Percentiles rank a stretch among this genome's conserved stretches.
Evolutionary conservation across 2,888 invertebrate species (phyloP).

Genomic region (Sussaba pulchella): DNA sequence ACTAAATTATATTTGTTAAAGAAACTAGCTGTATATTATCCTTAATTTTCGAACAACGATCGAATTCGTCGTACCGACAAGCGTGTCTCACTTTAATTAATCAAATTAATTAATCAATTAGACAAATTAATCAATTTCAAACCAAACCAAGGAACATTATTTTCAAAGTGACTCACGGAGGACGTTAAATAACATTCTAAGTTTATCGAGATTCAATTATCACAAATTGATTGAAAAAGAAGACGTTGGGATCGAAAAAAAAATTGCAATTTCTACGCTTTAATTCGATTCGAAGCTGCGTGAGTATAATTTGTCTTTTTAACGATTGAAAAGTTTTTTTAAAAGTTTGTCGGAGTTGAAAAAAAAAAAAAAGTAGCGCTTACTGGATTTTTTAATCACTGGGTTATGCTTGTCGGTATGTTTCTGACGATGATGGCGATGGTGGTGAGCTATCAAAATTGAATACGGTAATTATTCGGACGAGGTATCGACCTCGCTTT

Average conservation of each 20-base stretch:
- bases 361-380: background rate
- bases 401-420: conserved; percentile 4
- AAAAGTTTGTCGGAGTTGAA: too few relatives aligned
- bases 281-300: too few relatives aligned
- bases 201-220: conserved; percentile 5
- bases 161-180: background rate
- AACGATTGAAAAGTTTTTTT: too few relatives aligned
- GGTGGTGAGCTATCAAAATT: conserved; percentile 88
- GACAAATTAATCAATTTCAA: conserved; percentile 1
- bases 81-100: background rate
- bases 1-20: conserved; percentile 61
- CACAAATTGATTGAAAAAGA: background rate
- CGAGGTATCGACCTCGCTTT: conserved; percentile 88
- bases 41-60: conserved; percentile 63
- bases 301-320: too few relatives aligned
- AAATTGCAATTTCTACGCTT: too few relatives aligned
- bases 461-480: conserved; percentile 90
- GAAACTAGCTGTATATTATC: conserved; percentile 66
- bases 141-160: background rate
- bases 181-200: conserved; percentile 9
- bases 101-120: too few relatives aligned
- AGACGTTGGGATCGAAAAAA: too few relatives aligned
- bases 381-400: conserved; percentile 13
- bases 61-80: conserved; percentile 9
- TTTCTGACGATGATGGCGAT: too few relatives aligned